Conservation (phyloP, 2,888 invertebrate genomes). For the Mactromeris polynyma region DNA sequence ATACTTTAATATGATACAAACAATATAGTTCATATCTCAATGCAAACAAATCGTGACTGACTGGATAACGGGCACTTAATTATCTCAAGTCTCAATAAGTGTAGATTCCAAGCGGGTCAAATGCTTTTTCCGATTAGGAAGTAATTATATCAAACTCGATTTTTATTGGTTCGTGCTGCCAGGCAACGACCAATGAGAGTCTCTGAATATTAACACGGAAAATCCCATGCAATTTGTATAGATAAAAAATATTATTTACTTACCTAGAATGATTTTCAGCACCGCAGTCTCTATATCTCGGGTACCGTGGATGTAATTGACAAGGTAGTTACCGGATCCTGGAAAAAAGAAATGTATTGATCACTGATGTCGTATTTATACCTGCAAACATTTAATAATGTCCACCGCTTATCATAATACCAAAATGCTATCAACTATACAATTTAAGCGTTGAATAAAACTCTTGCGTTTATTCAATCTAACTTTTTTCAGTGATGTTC, state of each 20-base stretch:
- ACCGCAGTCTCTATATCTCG: slow-evolving; percentile 78
- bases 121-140: background rate
- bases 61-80: background rate
- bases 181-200: background rate
- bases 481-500: no score
- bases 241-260: slow-evolving; percentile 19
- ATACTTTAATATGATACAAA: background rate
- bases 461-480: no score
- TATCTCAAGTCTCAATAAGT: background rate
- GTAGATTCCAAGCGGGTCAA: background rate
- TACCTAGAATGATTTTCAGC: slow-evolving; percentile 79
- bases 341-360: no score
- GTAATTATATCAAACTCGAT: background rate
- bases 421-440: no score
- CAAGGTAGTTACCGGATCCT: slow-evolving; percentile 81
- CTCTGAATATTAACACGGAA: background rate
- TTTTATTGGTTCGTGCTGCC: background rate
- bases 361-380: background rate
- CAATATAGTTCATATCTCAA: background rate
- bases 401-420: no score
- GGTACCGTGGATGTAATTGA: slow-evolving; percentile 79
- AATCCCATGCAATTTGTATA: background rate
- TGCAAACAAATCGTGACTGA: background rate
- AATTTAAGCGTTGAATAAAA: no score
- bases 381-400: no score